phyloP scores from a whole-genome alignment of 2,113 vertebrate genomes.

The Notiomystis cincta region DNA sequence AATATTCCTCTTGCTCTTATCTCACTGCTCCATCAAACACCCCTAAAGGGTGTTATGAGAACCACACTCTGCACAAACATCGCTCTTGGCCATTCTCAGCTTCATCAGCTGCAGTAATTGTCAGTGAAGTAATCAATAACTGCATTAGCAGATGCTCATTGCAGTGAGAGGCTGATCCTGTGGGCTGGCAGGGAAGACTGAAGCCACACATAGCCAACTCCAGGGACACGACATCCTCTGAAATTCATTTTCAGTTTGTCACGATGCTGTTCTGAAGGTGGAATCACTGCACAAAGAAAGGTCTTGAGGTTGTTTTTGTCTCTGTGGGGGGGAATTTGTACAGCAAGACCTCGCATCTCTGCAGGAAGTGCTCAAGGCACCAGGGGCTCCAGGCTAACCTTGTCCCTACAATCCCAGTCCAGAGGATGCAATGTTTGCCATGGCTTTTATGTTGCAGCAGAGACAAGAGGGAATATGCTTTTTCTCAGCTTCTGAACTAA shows the following conservation, averaged over 20 bases:
- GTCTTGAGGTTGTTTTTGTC: neutral
- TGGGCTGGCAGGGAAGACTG: neutral
- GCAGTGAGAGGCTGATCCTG: neutral
- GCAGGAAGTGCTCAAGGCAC: neutral
- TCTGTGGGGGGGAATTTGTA: neutral
- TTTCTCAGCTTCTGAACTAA: neutral
- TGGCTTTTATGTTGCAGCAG: neutral
- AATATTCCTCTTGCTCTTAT: neutral
- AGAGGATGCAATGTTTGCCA: fast-evolving
- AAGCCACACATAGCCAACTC: fast-evolving
- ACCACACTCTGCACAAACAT: neutral
- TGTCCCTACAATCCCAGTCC: neutral
- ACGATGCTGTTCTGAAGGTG: neutral
- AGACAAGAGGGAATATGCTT: neutral
- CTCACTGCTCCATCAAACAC: neutral
- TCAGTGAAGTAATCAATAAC: neutral
- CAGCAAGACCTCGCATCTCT: neutral
- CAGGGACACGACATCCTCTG: fast-evolving
- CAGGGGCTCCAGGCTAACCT: neutral
- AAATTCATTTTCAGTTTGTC: neutral
- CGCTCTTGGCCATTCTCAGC: neutral
- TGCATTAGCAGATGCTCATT: neutral
- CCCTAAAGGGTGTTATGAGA: neutral
- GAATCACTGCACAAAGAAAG: neutral
- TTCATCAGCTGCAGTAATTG: neutral